Evolutionary conservation across 2,888 invertebrate genomes (phyloP).

Genomic region (Unio pictorum): DNA sequence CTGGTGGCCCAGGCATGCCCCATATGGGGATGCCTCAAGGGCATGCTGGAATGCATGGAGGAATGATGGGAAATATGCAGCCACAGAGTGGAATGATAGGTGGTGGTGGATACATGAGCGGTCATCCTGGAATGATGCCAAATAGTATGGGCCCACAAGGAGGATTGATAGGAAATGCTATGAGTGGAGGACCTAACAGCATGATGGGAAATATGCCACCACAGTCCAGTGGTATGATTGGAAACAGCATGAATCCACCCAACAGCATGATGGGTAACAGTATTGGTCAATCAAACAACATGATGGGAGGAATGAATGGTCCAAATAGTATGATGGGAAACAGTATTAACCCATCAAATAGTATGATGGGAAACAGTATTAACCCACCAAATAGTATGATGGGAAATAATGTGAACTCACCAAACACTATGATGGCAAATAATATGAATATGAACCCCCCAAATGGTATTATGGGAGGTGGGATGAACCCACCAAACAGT

Average conservation of each 20-base stretch:
- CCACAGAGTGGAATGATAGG: constrained; percentile 24
- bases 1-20: constrained; percentile 22
- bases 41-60: constrained; percentile 31
- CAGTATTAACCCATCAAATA: constrained; percentile 4
- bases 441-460: constrained; percentile 29
- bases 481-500: constrained; percentile 43
- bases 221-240: constrained; percentile 40
- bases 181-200: constrained; percentile 36
- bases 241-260: constrained; percentile 29
- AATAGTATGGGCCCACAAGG: constrained; percentile 34
- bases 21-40: constrained; percentile 35
- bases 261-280: constrained; percentile 34
- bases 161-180: constrained; percentile 35
- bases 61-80: constrained; percentile 36
- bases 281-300: constrained; percentile 43
- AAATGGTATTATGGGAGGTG: constrained; percentile 29
- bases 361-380: constrained; percentile 9
- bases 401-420: constrained; percentile 18
- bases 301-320: constrained; percentile 28
- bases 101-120: constrained; percentile 31
- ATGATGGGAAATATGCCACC: constrained; percentile 48
- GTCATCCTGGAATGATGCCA: constrained; percentile 31
- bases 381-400: constrained; percentile 16
- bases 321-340: constrained; percentile 28
- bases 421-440: constrained; percentile 16